These are phyloP conservation scores for Pseudomyrmex sp. DNA, from an alignment of 1,140 invertebrate species.

Conservation along the genomic window DNA sequence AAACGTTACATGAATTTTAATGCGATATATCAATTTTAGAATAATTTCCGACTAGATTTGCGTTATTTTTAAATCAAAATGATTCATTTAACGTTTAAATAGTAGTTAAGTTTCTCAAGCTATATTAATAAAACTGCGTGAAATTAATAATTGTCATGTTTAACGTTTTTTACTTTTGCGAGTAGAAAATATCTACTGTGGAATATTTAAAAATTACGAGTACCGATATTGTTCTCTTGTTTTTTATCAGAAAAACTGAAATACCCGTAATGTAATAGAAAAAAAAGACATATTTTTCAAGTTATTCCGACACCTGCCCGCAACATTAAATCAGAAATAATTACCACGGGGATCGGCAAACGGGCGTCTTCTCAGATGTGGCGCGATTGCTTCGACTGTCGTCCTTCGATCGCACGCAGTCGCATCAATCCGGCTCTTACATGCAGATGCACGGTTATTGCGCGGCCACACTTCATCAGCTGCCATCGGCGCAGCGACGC, in stretches of 20 bases:
- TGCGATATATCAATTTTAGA: slow-evolving; percentile 11
- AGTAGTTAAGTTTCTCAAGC: neutral
- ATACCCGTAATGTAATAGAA: neutral
- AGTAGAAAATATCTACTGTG: too few species aligned
- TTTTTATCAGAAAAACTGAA: too few species aligned
- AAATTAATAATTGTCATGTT: neutral
- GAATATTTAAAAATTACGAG: too few species aligned
- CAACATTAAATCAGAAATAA: slow-evolving; percentile 35
- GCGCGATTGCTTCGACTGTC: slow-evolving; percentile 27
- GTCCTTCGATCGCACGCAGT: slow-evolving; percentile 35
- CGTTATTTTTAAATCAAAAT: neutral
- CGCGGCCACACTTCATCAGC: slow-evolving; percentile 49
- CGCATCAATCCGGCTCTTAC: slow-evolving; percentile 48
- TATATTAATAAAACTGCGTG: neutral
- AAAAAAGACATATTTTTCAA: neutral
- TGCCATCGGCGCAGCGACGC: slow-evolving; percentile 51
- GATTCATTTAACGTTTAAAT: neutral
- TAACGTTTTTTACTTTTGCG: too few species aligned
- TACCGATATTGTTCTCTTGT: too few species aligned
- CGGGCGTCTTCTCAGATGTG: slow-evolving; percentile 25
- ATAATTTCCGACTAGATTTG: neutral
- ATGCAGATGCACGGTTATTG: slow-evolving; percentile 53
- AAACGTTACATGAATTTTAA: slow-evolving; percentile 40
- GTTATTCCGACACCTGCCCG: slow-evolving; percentile 22
- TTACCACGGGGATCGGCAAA: slow-evolving; percentile 7